phyloP scores from a whole-genome alignment of 2,113 vertebrate species.

The Pampusana beccarii region DNA sequence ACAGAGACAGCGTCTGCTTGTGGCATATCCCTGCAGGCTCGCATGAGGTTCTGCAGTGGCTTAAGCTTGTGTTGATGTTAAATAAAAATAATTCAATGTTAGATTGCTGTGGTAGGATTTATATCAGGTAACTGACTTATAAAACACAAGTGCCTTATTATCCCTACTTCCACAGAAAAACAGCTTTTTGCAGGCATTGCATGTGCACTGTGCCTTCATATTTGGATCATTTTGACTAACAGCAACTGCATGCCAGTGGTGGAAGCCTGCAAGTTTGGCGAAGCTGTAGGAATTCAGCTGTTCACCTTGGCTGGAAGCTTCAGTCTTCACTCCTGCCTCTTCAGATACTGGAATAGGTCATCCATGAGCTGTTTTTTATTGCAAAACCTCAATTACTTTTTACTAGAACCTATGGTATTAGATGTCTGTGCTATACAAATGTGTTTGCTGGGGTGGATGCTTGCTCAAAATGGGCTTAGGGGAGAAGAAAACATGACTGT shows the following conservation, averaged over 20 bases:
- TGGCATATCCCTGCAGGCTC: neutral
- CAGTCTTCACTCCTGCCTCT: neutral
- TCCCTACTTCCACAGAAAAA: neutral
- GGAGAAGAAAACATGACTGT: neutral
- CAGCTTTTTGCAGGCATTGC: neutral
- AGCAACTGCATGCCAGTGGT: neutral
- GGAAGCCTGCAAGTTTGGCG: neutral
- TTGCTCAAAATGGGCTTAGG: neutral
- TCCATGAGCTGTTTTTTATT: neutral
- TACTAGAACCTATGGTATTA: neutral
- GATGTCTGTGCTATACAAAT: neutral
- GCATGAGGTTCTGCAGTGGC: neutral
- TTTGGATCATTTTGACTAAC: neutral
- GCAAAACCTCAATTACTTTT: neutral
- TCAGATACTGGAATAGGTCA: neutral
- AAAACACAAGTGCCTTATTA: neutral
- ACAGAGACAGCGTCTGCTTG: neutral
- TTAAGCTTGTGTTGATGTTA: neutral
- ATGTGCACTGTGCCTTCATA: neutral
- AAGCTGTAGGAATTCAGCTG: neutral
- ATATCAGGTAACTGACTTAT: neutral
- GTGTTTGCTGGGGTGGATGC: neutral
- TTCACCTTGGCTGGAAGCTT: neutral
- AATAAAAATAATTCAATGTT: neutral
- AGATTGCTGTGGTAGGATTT: neutral